phyloP scores from a whole-genome alignment of 2,888 invertebrate genomes.

The Myathropa florea region DNA sequence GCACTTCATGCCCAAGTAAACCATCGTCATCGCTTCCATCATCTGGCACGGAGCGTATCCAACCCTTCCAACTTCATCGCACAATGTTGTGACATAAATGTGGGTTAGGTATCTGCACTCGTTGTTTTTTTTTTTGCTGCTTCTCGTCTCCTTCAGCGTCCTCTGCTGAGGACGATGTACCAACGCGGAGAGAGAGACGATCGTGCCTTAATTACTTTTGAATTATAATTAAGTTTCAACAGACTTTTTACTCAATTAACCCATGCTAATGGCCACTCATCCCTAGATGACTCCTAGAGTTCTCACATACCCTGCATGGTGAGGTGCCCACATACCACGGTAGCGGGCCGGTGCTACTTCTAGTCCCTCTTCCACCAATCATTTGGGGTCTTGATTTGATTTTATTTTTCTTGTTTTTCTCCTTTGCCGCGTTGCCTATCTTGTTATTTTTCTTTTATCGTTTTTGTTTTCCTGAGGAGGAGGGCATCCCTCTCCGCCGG shows the following conservation, averaged over 20 bases:
- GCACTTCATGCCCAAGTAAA: slow-evolving; percentile 53
- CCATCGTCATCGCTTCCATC: slow-evolving; percentile 27
- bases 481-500: slow-evolving; percentile 13
- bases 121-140: no score
- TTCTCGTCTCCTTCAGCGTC: not conserved
- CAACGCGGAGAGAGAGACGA: slow-evolving; percentile 29
- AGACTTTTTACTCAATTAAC: slow-evolving; percentile 69
- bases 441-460: slow-evolving; percentile 34
- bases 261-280: slow-evolving; percentile 60
- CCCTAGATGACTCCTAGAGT: slow-evolving; percentile 22
- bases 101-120: not conserved
- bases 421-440: not conserved
- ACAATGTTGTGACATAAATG: slow-evolving; percentile 41
- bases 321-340: not conserved
- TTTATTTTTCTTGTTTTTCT: slow-evolving; percentile 1
- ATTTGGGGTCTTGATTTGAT: slow-evolving; percentile 57
- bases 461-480: not conserved
- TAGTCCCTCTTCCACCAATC: slow-evolving; percentile 33
- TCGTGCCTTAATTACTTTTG: slow-evolving; percentile 63
- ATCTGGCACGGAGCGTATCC: slow-evolving; percentile 2
- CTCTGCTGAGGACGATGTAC: not conserved
- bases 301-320: not conserved
- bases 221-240: slow-evolving; percentile 69
- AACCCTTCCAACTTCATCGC: slow-evolving; percentile 12
- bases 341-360: not conserved